Percentiles rank a stretch among this genome's conserved stretches.
phyloP scores from a whole-genome alignment of 1,140 invertebrate genomes.

The Drosophila azteca region DNA sequence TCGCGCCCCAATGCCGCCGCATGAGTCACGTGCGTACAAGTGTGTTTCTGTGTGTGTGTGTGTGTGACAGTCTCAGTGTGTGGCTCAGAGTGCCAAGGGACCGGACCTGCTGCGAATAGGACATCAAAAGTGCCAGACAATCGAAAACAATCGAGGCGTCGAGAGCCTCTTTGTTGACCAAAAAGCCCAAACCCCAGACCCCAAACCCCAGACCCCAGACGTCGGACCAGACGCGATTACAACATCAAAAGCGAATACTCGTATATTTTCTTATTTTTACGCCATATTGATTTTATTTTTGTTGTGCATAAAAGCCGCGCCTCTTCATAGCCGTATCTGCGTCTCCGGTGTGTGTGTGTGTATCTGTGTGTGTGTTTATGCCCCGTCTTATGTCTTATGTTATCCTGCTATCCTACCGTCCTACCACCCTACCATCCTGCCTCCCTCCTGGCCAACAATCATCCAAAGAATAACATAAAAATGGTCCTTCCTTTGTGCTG shows the following conservation, averaged over 20 bases:
- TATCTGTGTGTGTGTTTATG: constrained; percentile 44
- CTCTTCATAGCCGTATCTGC: constrained; percentile 4
- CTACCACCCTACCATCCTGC: too few species aligned
- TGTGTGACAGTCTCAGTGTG: constrained; percentile 6
- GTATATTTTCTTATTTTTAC: constrained; percentile 58
- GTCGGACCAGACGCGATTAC: constrained; percentile 43
- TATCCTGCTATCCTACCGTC: not conserved
- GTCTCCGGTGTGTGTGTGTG: constrained; percentile 11
- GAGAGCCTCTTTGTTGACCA: constrained; percentile 16
- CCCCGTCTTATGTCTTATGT: constrained; percentile 49
- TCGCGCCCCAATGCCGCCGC: not conserved
- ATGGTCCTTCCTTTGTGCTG: constrained; percentile 39
- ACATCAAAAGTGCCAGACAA: constrained; percentile 6
- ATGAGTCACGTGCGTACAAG: constrained; percentile 37
- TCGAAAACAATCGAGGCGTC: not conserved
- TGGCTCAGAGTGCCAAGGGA: constrained; percentile 14
- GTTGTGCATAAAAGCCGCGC: constrained; percentile 58
- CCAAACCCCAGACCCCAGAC: not conserved
- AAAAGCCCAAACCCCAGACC: constrained; percentile 19
- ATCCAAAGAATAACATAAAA: constrained; percentile 40
- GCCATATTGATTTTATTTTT: constrained; percentile 74
- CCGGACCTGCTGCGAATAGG: constrained; percentile 7
- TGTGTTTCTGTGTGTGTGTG: constrained; percentile 7
- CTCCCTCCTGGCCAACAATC: constrained; percentile 2
- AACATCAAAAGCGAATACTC: constrained; percentile 61